Base-by-base conservation (phyloP, 1,140 invertebrate genomes). In the Probaryconus sp. region DNA sequence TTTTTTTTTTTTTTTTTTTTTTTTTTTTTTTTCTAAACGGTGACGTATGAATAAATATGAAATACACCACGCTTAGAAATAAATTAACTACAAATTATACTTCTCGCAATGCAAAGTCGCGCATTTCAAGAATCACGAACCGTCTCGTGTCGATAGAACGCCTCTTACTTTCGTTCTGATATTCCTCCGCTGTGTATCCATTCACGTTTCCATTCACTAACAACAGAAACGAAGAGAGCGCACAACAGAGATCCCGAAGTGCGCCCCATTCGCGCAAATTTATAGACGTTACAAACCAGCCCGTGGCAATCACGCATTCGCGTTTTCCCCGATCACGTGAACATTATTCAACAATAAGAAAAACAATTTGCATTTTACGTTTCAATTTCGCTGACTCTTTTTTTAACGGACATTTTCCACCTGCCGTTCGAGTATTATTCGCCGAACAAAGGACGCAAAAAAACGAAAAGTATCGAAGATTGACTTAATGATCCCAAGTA, bases 81-180 rank as follows among this genome's bases (percentile, higher is more conserved):
- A 72, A 65, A 65, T 72, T 65, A 65, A 40, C 51, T 65, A 47
- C 43, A 64, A 72, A 65, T 72, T 64, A 53, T 60, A 60, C 37
- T 20, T 17, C 35, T 47, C 24, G 53, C 60, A 60, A 64, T 45
- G 50, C 53, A 58, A 56, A 73, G 60, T 56, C 60, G 58, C 56
- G 51, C 50, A 18, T 58, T 71, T 72, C 55, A 67, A 73, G 70
- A 67, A 73, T 67, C 61, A 61, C 61, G 55, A 61, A 47, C 61
- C 37, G 69, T 45, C 55, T 72, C 60, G 55, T 53, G 47, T 40
- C 70, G 33, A 68, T 64, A 68, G 56, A 60, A 61, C 68, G 53
- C 80, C 80, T 81, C 79, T 83, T 83, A 83, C 80, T 81, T 83
- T 81, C 80, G 76, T 81, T 78, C 71, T 63, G 53, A 65, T 73